Conservation (phyloP, 2,888 invertebrate species). For the Drosophila monieri region DNA sequence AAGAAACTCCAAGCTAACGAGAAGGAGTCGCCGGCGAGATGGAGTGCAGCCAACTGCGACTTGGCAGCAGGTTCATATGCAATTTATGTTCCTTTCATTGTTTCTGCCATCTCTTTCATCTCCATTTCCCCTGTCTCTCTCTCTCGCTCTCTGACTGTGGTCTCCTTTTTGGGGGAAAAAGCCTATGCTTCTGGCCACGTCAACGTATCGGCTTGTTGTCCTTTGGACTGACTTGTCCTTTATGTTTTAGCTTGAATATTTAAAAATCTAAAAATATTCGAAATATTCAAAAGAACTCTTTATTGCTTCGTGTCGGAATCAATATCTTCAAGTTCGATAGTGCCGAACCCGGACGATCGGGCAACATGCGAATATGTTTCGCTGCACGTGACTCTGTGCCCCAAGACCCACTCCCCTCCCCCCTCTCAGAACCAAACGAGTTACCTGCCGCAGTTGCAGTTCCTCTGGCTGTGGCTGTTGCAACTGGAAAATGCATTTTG, state of each 20-base stretch:
- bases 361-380: conserved; percentile 71
- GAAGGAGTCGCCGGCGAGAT: conserved; percentile 55
- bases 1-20: conserved; percentile 5
- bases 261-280: conserved; percentile 3
- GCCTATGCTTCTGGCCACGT: conserved; percentile 28
- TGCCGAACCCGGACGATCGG: conserved; percentile 42
- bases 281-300: conserved; percentile 5
- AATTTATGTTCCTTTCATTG: conserved; percentile 71
- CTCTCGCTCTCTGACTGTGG: background rate
- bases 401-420: background rate
- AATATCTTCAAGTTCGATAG: conserved; percentile 36
- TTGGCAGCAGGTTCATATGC: conserved; percentile 66
- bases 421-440: conserved; percentile 23
- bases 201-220: conserved; percentile 25
- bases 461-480: conserved; percentile 5
- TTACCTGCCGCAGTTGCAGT: conserved; percentile 35
- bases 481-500: conserved; percentile 58
- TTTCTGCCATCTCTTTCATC: conserved; percentile 37
- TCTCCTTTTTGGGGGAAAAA: conserved; percentile 58
- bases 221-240: background rate
- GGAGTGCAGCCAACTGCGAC: conserved; percentile 52
- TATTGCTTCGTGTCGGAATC: conserved; percentile 3
- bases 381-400: conserved; percentile 66
- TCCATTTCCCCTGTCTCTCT: conserved; percentile 19
- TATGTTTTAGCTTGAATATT: background rate